A percentile compares a stretch with the other conserved stretches of the same genome.
phyloP scores from a whole-genome alignment of 2,113 vertebrate species.

The Vireo altiloquus region DNA sequence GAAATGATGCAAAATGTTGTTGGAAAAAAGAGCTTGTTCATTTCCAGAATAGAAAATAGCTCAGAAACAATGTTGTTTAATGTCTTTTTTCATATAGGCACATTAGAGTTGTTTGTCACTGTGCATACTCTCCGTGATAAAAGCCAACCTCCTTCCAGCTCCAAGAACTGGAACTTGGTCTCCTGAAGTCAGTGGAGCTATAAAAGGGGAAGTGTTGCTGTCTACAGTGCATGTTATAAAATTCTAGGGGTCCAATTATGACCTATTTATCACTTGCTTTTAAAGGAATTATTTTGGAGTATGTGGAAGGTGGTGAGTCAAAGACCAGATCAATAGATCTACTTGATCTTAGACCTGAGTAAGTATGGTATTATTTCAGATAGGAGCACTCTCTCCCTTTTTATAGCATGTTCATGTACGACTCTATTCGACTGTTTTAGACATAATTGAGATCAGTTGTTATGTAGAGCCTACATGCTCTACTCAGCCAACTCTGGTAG shows the following conservation, averaged over 20 bases:
- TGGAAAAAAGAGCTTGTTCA: background rate
- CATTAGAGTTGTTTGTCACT: background rate
- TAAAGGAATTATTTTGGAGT: slow-evolving; percentile 91
- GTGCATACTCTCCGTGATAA: background rate
- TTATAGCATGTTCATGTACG: background rate
- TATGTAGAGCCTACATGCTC: background rate
- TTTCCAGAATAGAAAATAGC: background rate
- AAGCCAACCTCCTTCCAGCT: background rate
- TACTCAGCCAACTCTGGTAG: background rate
- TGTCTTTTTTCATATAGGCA: background rate
- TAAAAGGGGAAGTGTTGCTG: background rate
- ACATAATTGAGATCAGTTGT: background rate
- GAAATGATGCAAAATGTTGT: background rate
- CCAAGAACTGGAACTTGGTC: background rate
- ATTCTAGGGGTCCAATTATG: background rate
- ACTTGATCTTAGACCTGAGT: slow-evolving; percentile 83
- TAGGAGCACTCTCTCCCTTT: background rate
- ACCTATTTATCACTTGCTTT: background rate
- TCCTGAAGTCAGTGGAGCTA: background rate
- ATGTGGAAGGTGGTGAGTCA: slow-evolving; percentile 76
- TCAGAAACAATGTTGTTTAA: background rate
- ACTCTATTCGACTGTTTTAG: background rate
- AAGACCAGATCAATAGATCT: slow-evolving; percentile 90
- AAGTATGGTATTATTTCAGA: slow-evolving; percentile 45
- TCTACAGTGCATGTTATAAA: background rate